Evolutionary conservation across 2,888 invertebrate species (phyloP).

Genomic region (Cheilosia scutellata): DNA sequence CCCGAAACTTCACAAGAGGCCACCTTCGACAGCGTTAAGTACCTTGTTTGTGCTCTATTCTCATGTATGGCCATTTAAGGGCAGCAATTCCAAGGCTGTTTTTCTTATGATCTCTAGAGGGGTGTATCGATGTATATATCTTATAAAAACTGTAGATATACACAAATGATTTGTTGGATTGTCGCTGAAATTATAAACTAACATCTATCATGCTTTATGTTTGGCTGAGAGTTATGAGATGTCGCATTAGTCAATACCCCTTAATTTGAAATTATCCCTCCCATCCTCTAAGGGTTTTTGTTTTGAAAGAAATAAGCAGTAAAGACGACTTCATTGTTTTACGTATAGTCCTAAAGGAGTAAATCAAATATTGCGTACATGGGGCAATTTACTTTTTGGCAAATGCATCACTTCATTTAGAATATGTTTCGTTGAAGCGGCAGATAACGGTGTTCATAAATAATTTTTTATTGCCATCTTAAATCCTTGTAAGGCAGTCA

Average conservation of each 20-base stretch:
- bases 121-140: conserved; percentile 1
- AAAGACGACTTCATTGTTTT: conserved; percentile 70
- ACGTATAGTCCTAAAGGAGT: conserved; percentile 18
- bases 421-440: conserved; percentile 63
- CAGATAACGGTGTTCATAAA: conserved; percentile 72
- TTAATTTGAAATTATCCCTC: conserved; percentile 34
- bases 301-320: conserved; percentile 11
- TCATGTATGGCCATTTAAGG: conserved; percentile 36
- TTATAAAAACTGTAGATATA: neutral
- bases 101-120: conserved; percentile 31
- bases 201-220: conserved; percentile 60
- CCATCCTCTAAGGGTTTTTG: neutral
- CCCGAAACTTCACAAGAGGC: conserved; percentile 22
- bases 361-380: conserved; percentile 63
- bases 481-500: conserved; percentile 47
- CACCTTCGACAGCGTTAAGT: conserved; percentile 71
- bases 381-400: conserved; percentile 74
- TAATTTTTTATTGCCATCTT: conserved; percentile 71
- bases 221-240: conserved; percentile 47
- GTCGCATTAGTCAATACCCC: conserved; percentile 61
- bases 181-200: conserved; percentile 67
- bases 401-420: conserved; percentile 70
- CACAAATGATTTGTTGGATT: conserved; percentile 57
- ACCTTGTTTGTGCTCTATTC: conserved; percentile 62
- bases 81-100: conserved; percentile 26